Evolutionary conservation across 1,140 invertebrate genomes (phyloP), one percentile per base, ranked within the genome.

Genomic region (Euura saliciscinereae): DNA sequence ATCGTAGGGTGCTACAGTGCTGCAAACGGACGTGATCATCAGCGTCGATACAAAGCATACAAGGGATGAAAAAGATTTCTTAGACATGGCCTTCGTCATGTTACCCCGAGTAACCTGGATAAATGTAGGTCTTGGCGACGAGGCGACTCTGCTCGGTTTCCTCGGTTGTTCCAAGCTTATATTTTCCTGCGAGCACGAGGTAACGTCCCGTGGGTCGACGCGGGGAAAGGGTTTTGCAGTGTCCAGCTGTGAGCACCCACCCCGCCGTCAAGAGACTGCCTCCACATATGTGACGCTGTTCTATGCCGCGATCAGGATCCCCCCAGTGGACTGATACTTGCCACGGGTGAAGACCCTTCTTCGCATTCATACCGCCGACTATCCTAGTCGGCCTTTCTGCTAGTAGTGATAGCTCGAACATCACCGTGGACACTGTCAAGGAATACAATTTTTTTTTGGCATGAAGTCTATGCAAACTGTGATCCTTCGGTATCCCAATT

Each of bases 231-330:
- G 78, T 83, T 68, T 77, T 76, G 73, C 90, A 91, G 73, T 91
- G 90, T 10, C 86, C 89, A 6, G 90, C 89, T 10, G 88, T 88
- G 6, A 91, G 67, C 42, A 90, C 79, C 86, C 87, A 89, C 2
- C 83, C 75, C 6, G 83, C 79, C 10, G 79, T 84, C 64, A 90
- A 77, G 43, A 91, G 79, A 64, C 87, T 87, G 1, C 88, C 90
- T 7, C 89, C 90, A 74, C 90, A 90, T 43, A 88, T 80, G 74
- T 88, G 88, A 4, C 78, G 74, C 3, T 76, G 72, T 4, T 45
- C n/a, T 42, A 79, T 70, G 44, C 68, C 70, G 51, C 74, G 46
- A 66, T 66, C 45, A 10, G 71, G 69, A 69, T 80, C 45, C 45
- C 77, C 75, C 78, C 80, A 82, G 74, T 87, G 82, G 70, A 88